phyloP scores from a whole-genome alignment of 2,888 invertebrate genomes.

The Endomychus coccineus region DNA sequence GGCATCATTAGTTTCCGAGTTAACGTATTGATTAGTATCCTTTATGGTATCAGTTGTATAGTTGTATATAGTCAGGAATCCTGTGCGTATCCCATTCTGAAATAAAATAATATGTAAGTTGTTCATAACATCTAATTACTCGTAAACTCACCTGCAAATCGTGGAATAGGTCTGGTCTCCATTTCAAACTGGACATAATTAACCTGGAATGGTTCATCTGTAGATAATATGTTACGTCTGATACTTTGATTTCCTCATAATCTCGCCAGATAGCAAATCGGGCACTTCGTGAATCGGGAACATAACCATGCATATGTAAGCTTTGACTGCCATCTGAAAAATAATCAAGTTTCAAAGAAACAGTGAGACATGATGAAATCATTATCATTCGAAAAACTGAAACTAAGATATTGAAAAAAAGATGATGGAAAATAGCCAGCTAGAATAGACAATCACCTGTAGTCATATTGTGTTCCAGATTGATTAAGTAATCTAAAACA shows the following conservation, averaged over 20 bases:
- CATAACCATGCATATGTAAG: constrained; percentile 64
- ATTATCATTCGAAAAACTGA: neutral
- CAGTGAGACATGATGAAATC: neutral
- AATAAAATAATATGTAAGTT: constrained; percentile 13
- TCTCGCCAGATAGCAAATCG: constrained; percentile 73
- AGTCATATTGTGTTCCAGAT: constrained; percentile 63
- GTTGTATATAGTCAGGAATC: constrained; percentile 46
- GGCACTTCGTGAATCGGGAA: constrained; percentile 70
- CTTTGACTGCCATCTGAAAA: constrained; percentile 55
- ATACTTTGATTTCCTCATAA: constrained; percentile 70
- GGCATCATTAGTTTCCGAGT: constrained; percentile 62
- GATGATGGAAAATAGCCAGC: neutral
- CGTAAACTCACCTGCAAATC: constrained; percentile 48
- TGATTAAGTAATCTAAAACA: constrained; percentile 50
- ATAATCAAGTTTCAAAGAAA: too few relatives aligned
- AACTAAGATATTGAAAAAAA: neutral
- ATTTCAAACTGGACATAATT: constrained; percentile 68
- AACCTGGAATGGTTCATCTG: constrained; percentile 77
- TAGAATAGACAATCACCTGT: constrained; percentile 42
- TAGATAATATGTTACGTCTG: constrained; percentile 71
- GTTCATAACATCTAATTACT: neutral
- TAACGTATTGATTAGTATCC: constrained; percentile 59
- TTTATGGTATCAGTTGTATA: constrained; percentile 49
- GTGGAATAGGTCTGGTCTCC: constrained; percentile 67
- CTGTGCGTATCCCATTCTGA: constrained; percentile 43